phyloP scores from a whole-genome alignment of 2,888 invertebrate genomes.

The Athalia rosae region DNA sequence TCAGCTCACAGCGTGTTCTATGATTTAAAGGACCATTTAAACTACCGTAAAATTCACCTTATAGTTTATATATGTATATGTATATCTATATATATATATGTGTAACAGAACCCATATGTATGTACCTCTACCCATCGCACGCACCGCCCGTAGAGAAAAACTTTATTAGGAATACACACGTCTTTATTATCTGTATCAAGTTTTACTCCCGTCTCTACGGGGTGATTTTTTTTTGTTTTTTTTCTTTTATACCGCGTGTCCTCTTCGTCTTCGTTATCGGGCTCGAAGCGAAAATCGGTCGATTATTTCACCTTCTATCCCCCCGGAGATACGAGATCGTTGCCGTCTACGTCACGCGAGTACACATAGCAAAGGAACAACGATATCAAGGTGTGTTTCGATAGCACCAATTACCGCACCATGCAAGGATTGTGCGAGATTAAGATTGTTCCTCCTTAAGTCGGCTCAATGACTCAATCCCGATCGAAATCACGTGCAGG shows the following conservation, averaged over 20 bases:
- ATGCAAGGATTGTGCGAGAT: neutral
- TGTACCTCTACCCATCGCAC: neutral
- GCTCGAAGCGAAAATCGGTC: no score
- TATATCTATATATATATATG: no score
- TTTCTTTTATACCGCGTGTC: no score
- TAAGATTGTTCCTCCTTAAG: constrained; percentile 63
- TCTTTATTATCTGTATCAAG: neutral
- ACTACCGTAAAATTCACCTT: constrained; percentile 11
- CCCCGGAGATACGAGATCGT: no score
- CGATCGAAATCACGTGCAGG: constrained; percentile 55
- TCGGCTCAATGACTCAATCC: constrained; percentile 70
- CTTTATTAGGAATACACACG: constrained; percentile 3
- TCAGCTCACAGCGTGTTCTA: neutral
- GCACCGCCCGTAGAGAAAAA: constrained; percentile 11
- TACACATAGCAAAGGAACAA: no score
- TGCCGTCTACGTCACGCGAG: no score
- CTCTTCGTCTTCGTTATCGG: no score
- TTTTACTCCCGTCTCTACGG: no score
- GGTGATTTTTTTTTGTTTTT: neutral
- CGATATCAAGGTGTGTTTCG: no score
- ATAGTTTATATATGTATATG: no score
- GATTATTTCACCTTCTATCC: no score
- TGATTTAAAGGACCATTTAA: constrained; percentile 29
- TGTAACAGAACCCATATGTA: neutral
- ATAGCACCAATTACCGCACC: neutral